phyloP scores from a whole-genome alignment of 2,888 invertebrate species.

The Hemaris fuciformis region DNA sequence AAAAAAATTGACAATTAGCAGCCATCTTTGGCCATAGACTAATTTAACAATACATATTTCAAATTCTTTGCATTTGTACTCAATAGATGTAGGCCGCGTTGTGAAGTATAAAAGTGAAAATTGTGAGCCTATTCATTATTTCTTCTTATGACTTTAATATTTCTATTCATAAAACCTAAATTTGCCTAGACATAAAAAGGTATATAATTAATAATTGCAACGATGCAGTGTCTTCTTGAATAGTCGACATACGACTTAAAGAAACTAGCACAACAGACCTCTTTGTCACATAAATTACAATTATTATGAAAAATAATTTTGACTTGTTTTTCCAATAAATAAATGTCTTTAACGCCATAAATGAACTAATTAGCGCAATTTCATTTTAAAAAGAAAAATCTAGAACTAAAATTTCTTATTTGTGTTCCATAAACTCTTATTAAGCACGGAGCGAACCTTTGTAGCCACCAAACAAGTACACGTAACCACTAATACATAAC shows the following conservation, averaged over 20 bases:
- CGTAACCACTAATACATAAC: constrained; percentile 29
- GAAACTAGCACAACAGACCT: no score
- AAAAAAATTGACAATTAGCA: neutral
- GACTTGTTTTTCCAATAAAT: neutral
- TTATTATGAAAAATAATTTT: neutral
- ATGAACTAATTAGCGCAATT: neutral
- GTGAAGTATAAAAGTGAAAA: neutral
- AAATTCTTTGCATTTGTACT: constrained; percentile 8
- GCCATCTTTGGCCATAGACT: neutral
- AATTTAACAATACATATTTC: neutral
- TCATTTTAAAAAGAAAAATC: neutral
- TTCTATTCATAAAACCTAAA: no score
- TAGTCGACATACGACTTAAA: no score
- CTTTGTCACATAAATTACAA: no score
- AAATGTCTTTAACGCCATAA: neutral
- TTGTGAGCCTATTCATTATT: neutral
- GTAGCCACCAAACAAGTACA: neutral
- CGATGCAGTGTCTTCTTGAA: no score
- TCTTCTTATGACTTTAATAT: no score
- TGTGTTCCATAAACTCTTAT: neutral
- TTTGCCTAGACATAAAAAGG: no score
- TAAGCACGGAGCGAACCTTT: neutral
- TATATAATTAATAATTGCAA: no score
- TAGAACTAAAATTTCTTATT: neutral
- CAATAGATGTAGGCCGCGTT: neutral